Conservation (phyloP, 2,797 vertebrate species). For the Peromyscus eremicus region DNA sequence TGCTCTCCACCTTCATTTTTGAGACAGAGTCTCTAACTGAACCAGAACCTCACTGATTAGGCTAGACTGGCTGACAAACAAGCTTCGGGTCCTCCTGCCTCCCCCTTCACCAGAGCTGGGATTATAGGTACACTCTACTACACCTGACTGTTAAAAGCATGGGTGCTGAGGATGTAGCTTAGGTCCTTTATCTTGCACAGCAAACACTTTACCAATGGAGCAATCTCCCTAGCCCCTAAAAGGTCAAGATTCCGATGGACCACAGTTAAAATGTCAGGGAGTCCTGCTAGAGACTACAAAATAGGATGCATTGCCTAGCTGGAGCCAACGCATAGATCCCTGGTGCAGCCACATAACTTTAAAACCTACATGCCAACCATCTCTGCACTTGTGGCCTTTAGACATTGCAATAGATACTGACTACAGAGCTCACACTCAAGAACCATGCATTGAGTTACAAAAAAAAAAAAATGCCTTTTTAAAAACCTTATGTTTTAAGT, state of each 20-base stretch:
- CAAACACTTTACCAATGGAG: not conserved
- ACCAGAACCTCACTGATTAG: not conserved
- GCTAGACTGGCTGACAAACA: not conserved
- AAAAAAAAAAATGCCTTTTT: not conserved
- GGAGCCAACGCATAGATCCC: not conserved
- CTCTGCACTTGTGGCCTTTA: no score
- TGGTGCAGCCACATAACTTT: not conserved
- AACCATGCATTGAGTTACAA: not conserved
- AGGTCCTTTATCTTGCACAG: not conserved
- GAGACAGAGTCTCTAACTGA: not conserved
- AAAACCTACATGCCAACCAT: not conserved
- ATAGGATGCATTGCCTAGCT: not conserved
- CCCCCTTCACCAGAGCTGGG: not conserved
- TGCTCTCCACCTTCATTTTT: not conserved
- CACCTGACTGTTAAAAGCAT: not conserved
- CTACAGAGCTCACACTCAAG: not conserved
- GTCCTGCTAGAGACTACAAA: conserved; percentile 56
- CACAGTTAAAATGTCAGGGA: conserved; percentile 56
- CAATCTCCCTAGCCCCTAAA: not conserved
- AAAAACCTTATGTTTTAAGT: not conserved
- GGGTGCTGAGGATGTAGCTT: not conserved
- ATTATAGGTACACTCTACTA: not conserved
- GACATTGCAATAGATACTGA: not conserved
- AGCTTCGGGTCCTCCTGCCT: not conserved
- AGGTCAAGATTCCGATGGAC: conserved; percentile 51